Evolutionary conservation across 64 coral and sea anemone species (phyloP).

Genomic region (Orbicella faveolata): DNA sequence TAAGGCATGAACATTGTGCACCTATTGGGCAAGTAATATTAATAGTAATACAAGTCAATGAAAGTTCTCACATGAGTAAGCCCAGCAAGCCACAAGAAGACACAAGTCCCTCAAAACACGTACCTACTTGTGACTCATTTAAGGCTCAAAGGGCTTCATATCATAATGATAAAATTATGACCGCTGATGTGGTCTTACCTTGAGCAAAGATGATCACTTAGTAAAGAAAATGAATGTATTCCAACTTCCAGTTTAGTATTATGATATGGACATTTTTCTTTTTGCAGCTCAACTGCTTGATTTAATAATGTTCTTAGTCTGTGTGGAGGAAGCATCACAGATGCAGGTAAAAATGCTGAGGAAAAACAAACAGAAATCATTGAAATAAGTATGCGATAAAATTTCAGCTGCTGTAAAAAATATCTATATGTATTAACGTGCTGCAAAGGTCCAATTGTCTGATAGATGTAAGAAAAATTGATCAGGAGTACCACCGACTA

Average conservation of each 20-base stretch:
- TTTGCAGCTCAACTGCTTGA: slow-evolving; percentile 94
- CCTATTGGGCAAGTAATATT: too few species aligned
- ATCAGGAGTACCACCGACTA: too few species aligned
- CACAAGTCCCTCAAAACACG: too few species aligned
- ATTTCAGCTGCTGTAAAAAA: background rate
- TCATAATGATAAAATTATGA: too few species aligned
- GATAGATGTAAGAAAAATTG: too few species aligned
- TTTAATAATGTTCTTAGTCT: slow-evolving; percentile 90
- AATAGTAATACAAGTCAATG: too few species aligned
- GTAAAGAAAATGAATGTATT: slow-evolving; percentile 86
- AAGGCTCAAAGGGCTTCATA: too few species aligned
- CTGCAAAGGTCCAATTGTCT: too few species aligned
- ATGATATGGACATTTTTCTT: slow-evolving; percentile 96
- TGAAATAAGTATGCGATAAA: background rate
- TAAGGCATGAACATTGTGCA: too few species aligned
- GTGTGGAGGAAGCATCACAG: slow-evolving; percentile 96
- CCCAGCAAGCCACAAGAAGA: too few species aligned
- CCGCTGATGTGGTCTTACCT: slow-evolving; percentile 44
- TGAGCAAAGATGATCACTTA: slow-evolving; percentile 93
- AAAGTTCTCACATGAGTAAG: too few species aligned
- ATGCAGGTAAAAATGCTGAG: slow-evolving; percentile 96
- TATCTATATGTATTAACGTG: background rate
- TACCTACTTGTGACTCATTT: too few species aligned
- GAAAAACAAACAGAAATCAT: background rate
- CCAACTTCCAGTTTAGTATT: slow-evolving; percentile 88